phyloP scores from a whole-genome alignment of 2,113 vertebrate species.

The Paraplagusia blochii region DNA sequence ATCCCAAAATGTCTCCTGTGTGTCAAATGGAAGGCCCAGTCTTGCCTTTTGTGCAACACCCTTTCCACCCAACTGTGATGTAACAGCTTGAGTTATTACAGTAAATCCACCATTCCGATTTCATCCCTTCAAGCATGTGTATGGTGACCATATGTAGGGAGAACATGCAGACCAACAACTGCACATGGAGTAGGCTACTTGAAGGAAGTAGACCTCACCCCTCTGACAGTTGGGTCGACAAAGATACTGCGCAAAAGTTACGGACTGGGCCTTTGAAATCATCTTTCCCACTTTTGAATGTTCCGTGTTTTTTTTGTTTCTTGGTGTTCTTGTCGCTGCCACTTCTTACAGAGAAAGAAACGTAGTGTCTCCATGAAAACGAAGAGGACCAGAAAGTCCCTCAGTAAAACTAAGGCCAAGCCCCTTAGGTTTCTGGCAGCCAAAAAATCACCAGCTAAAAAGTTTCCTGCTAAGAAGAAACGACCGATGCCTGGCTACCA shows the following conservation, averaged over 20 bases:
- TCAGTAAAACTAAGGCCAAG: constrained; percentile 84
- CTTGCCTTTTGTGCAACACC: constrained; percentile 27
- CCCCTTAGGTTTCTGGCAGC: constrained; percentile 80
- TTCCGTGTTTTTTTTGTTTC: constrained; percentile 57
- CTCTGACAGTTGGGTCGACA: constrained; percentile 1
- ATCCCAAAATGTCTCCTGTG: constrained; percentile 20
- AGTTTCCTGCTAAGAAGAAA: constrained; percentile 87
- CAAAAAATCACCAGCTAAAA: constrained; percentile 86
- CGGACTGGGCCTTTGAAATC: constrained; percentile 29
- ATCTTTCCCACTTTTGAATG: constrained; percentile 53
- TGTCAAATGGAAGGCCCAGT: constrained; percentile 41
- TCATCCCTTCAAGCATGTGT: constrained; percentile 10
- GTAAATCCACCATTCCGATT: background rate
- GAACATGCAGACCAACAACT: background rate
- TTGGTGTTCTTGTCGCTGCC: constrained; percentile 66
- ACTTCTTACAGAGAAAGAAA: constrained; percentile 91
- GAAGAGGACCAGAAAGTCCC: constrained; percentile 89
- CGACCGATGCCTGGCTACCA: constrained; percentile 80
- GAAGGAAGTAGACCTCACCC: background rate
- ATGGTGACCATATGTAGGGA: background rate
- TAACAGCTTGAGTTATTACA: background rate
- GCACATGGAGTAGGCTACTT: constrained; percentile 1
- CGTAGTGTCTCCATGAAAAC: constrained; percentile 83
- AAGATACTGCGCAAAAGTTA: constrained; percentile 14
- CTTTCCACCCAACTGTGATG: constrained; percentile 3